Evolutionary conservation across 2,797 vertebrate species (phyloP), one percentile per base, ranked within the genome.

Genomic region (Mus caroli): DNA sequence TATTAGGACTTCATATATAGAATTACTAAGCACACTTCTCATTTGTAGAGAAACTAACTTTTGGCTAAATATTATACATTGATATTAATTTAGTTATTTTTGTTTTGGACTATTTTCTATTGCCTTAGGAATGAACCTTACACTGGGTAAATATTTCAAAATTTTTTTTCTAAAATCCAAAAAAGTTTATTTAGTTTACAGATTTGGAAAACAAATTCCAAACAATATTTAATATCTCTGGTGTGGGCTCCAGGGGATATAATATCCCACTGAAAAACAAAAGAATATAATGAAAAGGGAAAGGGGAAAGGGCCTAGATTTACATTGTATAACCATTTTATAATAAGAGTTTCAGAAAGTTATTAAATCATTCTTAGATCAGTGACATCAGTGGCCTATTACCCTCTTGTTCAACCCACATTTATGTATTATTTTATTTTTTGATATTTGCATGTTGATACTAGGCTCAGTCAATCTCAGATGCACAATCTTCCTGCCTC

Each of bases 1-100:
- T 50, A 11, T 71, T 85, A 88, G 43, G 5, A 43, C 2, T 76
- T 82, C 43, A 78, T 77, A 95, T 54, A 78, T 34, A 82, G 1
- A 20, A 90, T 90, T 85, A 79, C 85, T 73, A 90, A 77, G 82
- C 20, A 78, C 56, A 34, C 1, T 84, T 96, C 10, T 73, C 19
- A 91, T 77, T 94, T 97, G 13, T 84, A 11, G 24, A 64, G 3
- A n/a, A 71, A 94, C 43, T 76, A 90, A 89, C 20, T 46, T 2
- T 69, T 76, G 90, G 43, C 2, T 87, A 83, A 97, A 80, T 31
- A 77, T 10, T 87, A 28, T 86, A 86, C 50, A 15, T 9, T 85
- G 60, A 34, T 90, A 80, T 77, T 54, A n/a, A 90, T 67, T 93
- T 52, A 84, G 1, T 94, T 77, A 34, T 24, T 79, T 14, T 22